A percentile compares a stretch with the other conserved stretches of the same genome.
Evolutionary conservation across 2,113 vertebrate genomes (phyloP).

Genomic region (Triplophysa siluroides): DNA sequence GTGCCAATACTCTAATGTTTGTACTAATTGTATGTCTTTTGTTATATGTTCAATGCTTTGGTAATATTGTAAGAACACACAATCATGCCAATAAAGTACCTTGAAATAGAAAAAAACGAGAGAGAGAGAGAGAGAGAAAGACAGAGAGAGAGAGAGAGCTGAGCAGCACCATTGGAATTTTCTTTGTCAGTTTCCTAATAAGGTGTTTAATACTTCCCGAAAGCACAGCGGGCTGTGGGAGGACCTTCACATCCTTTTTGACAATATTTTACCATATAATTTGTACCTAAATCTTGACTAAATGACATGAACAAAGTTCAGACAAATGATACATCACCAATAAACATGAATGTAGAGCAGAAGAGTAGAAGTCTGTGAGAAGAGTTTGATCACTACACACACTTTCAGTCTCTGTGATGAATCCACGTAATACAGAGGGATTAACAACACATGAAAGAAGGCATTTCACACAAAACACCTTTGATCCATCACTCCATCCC

Average conservation of each 20-base stretch:
- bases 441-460: constrained; percentile 9
- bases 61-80: no score
- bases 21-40: no score
- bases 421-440: constrained; percentile 10
- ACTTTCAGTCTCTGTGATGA: constrained; percentile 9
- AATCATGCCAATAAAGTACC: no score
- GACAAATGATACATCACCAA: constrained; percentile 3
- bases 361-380: constrained; percentile 5
- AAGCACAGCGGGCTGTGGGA: neutral
- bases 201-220: constrained; percentile 40
- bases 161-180: constrained; percentile 47
- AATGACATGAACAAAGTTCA: constrained; percentile 5
- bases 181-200: constrained; percentile 47
- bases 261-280: constrained; percentile 1
- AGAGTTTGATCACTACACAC: neutral
- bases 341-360: constrained; percentile 13
- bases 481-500: neutral
- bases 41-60: no score
- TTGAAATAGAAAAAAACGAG: no score
- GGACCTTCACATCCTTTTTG: neutral
- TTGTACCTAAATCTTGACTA: neutral
- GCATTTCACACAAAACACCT: constrained; percentile 29
- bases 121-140: no score
- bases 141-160: constrained; percentile 17
- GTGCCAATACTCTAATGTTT: no score